Evolutionary conservation across 35 echinoderm and acorn worm species (phyloP).

Genomic region (Apostichopus californicus): DNA sequence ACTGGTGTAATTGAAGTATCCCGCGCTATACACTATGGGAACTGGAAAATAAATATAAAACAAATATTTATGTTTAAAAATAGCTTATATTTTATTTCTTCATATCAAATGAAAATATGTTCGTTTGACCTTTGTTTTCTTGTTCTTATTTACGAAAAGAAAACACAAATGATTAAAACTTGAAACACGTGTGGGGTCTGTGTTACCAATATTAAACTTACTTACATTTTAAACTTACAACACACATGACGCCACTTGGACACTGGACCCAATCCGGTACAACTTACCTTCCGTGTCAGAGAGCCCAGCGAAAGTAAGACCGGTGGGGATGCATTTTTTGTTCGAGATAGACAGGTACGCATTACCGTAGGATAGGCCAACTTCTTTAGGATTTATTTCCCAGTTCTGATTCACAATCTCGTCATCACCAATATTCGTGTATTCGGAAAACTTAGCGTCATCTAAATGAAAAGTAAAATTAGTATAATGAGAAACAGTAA

Average conservation of each 20-base stretch:
- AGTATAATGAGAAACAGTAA: not conserved
- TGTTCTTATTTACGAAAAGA: too few relatives aligned
- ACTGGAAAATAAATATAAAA: not conserved
- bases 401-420: conserved; percentile 6
- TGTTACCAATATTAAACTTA: too few relatives aligned
- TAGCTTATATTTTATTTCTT: not conserved
- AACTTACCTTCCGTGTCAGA: not conserved
- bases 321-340: not conserved
- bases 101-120: not conserved
- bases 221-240: too few relatives aligned
- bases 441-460: not conserved
- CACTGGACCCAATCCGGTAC: too few relatives aligned
- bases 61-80: not conserved
- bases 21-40: not conserved
- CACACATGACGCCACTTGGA: too few relatives aligned
- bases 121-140: too few relatives aligned
- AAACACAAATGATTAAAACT: too few relatives aligned
- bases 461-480: not conserved
- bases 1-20: conserved; percentile 1
- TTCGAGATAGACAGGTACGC: not conserved
- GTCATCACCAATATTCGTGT: not conserved
- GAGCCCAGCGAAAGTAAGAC: not conserved
- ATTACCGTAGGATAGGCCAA: not conserved
- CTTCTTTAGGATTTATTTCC: not conserved
- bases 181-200: too few relatives aligned